These are phyloP conservation scores for Megalurothrips usitatus DNA, from an alignment of 2,888 invertebrate genomes.

Conservation along the genomic window DNA sequence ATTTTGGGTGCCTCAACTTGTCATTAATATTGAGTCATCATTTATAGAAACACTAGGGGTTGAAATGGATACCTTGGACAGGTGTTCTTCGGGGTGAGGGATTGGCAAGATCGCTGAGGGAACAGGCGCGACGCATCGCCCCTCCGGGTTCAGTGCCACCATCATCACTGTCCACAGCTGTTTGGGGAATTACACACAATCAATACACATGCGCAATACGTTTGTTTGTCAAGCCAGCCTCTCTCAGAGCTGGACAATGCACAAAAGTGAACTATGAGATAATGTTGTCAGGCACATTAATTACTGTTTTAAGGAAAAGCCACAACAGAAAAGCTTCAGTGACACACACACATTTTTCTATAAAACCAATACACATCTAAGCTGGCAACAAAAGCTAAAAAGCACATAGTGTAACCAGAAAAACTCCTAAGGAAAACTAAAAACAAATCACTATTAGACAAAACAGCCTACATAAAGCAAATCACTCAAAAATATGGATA, in stretches of 20 bases:
- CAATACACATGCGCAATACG: conserved; percentile 11
- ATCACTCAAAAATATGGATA: neutral
- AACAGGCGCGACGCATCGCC: conserved; percentile 73
- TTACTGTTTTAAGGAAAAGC: neutral
- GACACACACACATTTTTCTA: neutral
- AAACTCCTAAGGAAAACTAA: neutral
- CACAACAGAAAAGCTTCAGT: neutral
- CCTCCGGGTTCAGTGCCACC: conserved; percentile 46
- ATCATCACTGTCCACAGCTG: conserved; percentile 45
- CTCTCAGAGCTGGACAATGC: neutral
- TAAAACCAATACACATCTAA: neutral
- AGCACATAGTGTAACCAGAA: neutral
- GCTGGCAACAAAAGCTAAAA: neutral
- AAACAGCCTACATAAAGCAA: neutral
- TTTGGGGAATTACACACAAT: conserved; percentile 38
- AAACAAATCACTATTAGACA: neutral
- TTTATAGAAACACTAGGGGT: neutral
- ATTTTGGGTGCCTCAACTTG: too few relatives aligned
- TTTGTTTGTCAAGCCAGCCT: neutral
- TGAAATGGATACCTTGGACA: conserved; percentile 31
- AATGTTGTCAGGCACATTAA: neutral
- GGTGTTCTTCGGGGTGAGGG: conserved; percentile 33
- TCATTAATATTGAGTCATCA: too few relatives aligned
- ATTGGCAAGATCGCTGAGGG: conserved; percentile 68
- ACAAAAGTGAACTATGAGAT: too few relatives aligned